Base-by-base conservation (phyloP, 1,140 invertebrate genomes). In the Ectropis grisescens region DNA sequence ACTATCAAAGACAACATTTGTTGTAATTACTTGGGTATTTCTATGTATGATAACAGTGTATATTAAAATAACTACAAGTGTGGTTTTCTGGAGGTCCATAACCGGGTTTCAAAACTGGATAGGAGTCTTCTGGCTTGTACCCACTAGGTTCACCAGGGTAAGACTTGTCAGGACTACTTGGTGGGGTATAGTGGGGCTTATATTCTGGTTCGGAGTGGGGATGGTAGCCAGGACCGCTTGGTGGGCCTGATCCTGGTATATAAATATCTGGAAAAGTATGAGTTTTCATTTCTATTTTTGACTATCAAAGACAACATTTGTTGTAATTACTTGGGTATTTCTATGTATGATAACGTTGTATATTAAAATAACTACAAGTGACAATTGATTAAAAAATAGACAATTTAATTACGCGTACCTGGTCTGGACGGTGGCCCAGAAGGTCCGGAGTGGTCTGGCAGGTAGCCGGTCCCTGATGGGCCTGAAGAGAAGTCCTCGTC, bases 161-260 rank as follows among this genome's bases (percentile, higher is more conserved):
- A 6, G 16, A 43, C n/a, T n/a, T n/a, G 10, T 13, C 12, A 4
- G 58, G 55, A 11, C 40, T 36, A 13, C 12, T 33, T 29, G 43
- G 24, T 29, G 2, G 42, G 14, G 12, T 51, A 56, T n/a, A 15
- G 19, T 3, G 58, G 58, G n/a, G n/a, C 38, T 54, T 59, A 22
- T 47, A 53, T 23, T 29, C 27, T 0, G 48, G 47, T 39, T 45
- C 49, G 9, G 13, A 32, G 9, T 6, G 8, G 0, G 42, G 29
- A 6, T 13, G 23, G 7, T 38, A 13, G 53, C 35, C 39, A 23
- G 50, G 55, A 11, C 57, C 70, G 10, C 56, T 61, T n/a, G 62
- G 33, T 22, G 47, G 60, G 23, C 64, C 67, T 10, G 67, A 59
- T n/a, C 46, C 39, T 3, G 54, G 38, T 26, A 55, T 41, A 24